Evolutionary conservation across 2,113 vertebrate species (phyloP).

Genomic region (Solenodon paradoxus): DNA sequence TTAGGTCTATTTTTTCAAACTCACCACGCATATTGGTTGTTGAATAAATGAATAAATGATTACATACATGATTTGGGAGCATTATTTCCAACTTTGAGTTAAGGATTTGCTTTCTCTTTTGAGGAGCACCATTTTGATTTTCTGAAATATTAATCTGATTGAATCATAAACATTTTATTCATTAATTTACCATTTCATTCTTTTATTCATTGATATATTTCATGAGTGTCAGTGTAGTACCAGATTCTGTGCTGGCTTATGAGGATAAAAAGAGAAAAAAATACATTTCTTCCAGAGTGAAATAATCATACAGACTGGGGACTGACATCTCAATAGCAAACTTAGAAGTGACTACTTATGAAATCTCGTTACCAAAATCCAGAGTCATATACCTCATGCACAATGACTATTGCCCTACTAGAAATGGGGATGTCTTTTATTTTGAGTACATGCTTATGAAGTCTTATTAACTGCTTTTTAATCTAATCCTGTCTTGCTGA

Average conservation of each 20-base stretch:
- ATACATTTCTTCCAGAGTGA: neutral
- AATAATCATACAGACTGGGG: neutral
- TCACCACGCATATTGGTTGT: neutral
- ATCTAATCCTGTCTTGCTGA: conserved; percentile 37
- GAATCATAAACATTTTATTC: neutral
- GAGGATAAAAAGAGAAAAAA: conserved; percentile 11
- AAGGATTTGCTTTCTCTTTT: neutral
- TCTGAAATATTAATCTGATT: neutral
- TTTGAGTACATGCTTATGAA: conserved; percentile 1
- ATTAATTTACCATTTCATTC: neutral
- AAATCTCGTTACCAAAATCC: conserved; percentile 29
- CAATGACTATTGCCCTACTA: neutral
- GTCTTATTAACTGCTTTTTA: neutral
- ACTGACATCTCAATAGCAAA: conserved; percentile 9
- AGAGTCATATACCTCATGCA: neutral
- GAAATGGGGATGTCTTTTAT: neutral
- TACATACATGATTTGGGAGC: neutral
- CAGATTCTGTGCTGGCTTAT: neutral
- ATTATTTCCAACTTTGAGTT: conserved; percentile 18
- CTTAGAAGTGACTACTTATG: neutral
- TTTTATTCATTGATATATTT: conserved; percentile 9
- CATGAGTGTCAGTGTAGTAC: neutral
- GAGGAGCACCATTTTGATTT: neutral
- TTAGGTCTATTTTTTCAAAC: neutral
- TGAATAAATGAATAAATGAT: conserved; percentile 20